Conservation (phyloP, 2,888 invertebrate genomes). For the Stomorhina lunata region DNA sequence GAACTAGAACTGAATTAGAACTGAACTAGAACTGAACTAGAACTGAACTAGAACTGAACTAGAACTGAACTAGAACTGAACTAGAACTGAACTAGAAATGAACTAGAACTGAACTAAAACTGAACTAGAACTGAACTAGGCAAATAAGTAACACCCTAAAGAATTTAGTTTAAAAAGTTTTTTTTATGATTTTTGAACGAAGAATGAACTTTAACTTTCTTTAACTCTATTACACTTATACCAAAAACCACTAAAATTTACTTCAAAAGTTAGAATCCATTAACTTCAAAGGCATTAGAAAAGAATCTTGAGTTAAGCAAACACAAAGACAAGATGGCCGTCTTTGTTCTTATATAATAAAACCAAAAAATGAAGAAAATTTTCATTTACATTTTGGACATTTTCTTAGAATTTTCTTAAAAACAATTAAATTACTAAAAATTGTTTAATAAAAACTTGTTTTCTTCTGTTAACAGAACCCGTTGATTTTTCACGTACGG, state of each 20-base stretch:
- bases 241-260: constrained; percentile 42
- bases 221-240: constrained; percentile 7
- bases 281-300: constrained; percentile 13
- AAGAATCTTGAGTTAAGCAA: constrained; percentile 32
- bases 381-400: constrained; percentile 19
- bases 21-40: too few relatives aligned
- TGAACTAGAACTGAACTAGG: too few relatives aligned
- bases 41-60: too few relatives aligned
- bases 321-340: background rate
- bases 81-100: too few relatives aligned
- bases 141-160: too few relatives aligned
- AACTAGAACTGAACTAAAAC: too few relatives aligned
- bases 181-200: too few relatives aligned
- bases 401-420: constrained; percentile 1
- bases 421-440: constrained; percentile 35
- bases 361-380: background rate
- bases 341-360: background rate
- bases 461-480: constrained; percentile 72
- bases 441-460: constrained; percentile 35
- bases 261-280: constrained; percentile 14
- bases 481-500: constrained; percentile 80
- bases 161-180: too few relatives aligned
- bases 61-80: too few relatives aligned
- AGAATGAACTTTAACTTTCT: too few relatives aligned
- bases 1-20: too few relatives aligned